Conservation (phyloP, 1,140 invertebrate species). For the Sitobion miscanthi region DNA sequence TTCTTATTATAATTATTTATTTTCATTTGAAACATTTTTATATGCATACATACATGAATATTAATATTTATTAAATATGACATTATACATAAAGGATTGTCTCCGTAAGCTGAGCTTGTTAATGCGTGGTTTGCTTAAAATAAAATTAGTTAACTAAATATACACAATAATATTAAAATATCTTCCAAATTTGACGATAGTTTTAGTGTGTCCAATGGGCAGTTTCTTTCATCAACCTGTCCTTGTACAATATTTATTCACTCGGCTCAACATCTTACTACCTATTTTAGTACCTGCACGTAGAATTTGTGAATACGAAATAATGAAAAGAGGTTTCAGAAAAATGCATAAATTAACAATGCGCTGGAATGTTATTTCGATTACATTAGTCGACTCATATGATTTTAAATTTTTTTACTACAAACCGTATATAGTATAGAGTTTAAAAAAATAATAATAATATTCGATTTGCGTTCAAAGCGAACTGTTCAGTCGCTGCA, state of each 20-base stretch:
- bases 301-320: background rate
- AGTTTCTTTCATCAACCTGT: background rate
- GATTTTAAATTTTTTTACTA: background rate
- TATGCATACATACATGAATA: too few species aligned
- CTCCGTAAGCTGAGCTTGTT: too few species aligned
- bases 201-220: background rate
- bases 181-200: too few species aligned
- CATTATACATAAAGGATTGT: too few species aligned
- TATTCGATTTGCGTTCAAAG: background rate
- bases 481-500: background rate
- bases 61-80: too few species aligned
- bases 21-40: too few species aligned
- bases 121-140: too few species aligned
- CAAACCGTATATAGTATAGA: background rate
- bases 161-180: too few species aligned
- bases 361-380: background rate
- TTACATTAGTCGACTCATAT: background rate
- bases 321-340: background rate
- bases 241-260: background rate
- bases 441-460: background rate
- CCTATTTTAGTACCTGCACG: background rate
- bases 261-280: rapidly evolving
- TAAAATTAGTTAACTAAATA: too few species aligned
- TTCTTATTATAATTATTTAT: too few species aligned
- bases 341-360: background rate